Evolutionary conservation across 2,113 vertebrate species (phyloP).

Genomic region (Zonotrichia leucophrys): DNA sequence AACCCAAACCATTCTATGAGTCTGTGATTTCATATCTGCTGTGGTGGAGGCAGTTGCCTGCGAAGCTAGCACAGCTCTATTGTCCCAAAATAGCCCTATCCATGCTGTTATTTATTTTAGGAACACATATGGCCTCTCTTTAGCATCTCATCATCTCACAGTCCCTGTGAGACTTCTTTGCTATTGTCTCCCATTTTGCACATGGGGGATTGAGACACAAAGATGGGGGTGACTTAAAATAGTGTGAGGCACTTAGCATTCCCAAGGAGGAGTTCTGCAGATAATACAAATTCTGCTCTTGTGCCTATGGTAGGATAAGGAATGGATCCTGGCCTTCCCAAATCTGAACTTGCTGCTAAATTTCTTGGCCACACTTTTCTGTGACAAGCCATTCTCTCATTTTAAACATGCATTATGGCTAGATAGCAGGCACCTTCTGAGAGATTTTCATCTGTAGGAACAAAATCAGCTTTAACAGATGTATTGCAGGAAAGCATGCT

Average conservation of each 20-base stretch:
- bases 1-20: not conserved
- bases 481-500: not conserved
- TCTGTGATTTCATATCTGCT: not conserved
- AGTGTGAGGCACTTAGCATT: not conserved
- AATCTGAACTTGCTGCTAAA: not conserved
- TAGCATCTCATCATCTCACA: constrained; percentile 39
- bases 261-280: not conserved
- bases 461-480: not conserved
- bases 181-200: constrained; percentile 48
- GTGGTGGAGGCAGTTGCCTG: constrained; percentile 31
- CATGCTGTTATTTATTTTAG: constrained; percentile 56
- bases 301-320: not conserved
- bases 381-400: not conserved
- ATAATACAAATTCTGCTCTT: not conserved
- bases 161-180: constrained; percentile 26
- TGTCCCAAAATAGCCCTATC: constrained; percentile 46
- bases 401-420: not conserved
- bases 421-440: not conserved
- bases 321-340: not conserved
- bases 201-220: not conserved
- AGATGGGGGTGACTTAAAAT: constrained; percentile 1
- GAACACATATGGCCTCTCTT: constrained; percentile 45
- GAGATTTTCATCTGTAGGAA: not conserved
- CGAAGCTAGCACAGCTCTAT: constrained; percentile 20
- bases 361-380: not conserved